Percentiles rank a stretch among this genome's conserved stretches.
Conservation (phyloP, 1,140 invertebrate species). For the Eueides isabella region DNA sequence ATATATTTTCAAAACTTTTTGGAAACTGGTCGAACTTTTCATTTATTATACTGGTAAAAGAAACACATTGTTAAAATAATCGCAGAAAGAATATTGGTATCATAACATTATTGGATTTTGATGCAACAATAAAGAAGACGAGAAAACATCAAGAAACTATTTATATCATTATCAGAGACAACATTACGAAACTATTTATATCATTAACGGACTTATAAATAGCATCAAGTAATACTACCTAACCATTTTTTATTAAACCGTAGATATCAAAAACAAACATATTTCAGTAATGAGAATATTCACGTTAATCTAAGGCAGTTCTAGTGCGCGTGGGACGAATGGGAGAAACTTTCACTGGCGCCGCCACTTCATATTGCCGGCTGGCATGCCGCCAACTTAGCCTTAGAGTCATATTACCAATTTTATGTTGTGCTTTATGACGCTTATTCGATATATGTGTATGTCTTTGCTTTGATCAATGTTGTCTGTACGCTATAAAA, state of each 20-base stretch:
- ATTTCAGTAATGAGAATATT: not conserved
- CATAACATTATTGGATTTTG: not conserved
- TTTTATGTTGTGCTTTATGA: slow-evolving; percentile 41
- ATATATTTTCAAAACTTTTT: not conserved
- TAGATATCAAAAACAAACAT: not conserved
- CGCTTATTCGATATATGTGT: slow-evolving; percentile 42
- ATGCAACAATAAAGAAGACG: not conserved
- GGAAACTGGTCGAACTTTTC: not conserved
- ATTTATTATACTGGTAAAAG: not conserved
- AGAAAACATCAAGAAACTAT: not conserved
- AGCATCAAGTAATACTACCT: not conserved
- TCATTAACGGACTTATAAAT: not conserved
- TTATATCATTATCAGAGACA: not conserved
- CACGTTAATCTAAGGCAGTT: slow-evolving; percentile 18
- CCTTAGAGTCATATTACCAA: slow-evolving; percentile 34
- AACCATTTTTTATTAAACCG: not conserved
- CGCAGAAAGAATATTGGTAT: not conserved
- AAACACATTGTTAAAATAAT: not conserved
- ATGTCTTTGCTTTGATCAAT: slow-evolving; percentile 23
- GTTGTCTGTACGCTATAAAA: slow-evolving; percentile 22
- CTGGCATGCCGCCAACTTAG: slow-evolving; percentile 60
- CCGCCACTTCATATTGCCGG: slow-evolving; percentile 69
- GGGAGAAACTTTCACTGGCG: slow-evolving; percentile 67
- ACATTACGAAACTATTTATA: not conserved
- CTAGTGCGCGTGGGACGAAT: slow-evolving; percentile 35